Conservation (phyloP, 2,888 invertebrate genomes). For the Nephrotoma appendiculata region DNA sequence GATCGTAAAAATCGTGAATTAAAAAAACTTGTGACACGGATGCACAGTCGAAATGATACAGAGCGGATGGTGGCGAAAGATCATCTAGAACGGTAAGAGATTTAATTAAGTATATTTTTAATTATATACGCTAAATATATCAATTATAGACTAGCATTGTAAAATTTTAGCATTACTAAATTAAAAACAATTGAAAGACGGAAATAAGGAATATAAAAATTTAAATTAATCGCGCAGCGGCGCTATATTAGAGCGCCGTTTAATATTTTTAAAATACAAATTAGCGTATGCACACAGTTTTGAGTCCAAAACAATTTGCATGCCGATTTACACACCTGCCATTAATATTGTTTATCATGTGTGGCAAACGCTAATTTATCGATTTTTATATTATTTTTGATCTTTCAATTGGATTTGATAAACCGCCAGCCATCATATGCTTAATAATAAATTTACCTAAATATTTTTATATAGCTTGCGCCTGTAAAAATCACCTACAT, state of each 20-base stretch:
- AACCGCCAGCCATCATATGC: neutral
- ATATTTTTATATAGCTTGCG: neutral
- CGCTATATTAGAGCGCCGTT: neutral
- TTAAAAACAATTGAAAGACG: neutral
- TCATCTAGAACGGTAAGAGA: constrained; percentile 13
- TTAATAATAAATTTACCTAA: neutral
- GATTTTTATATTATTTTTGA: neutral
- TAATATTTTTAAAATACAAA: neutral
- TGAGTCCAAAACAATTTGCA: neutral
- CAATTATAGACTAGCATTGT: neutral
- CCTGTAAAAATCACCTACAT: neutral
- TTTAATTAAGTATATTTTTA: neutral
- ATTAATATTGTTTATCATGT: too few relatives aligned
- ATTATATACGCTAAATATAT: neutral
- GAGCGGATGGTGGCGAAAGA: constrained; percentile 9
- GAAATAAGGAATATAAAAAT: neutral
- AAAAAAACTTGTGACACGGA: constrained; percentile 9
- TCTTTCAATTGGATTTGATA: neutral
- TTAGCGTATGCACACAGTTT: neutral
- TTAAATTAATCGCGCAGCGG: neutral
- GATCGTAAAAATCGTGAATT: constrained; percentile 11
- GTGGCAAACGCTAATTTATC: neutral
- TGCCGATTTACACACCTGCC: neutral
- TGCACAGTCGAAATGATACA: constrained; percentile 11
- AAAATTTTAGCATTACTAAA: neutral